Conservation (phyloP, 1,140 invertebrate genomes). For the Gryon sp. region DNA sequence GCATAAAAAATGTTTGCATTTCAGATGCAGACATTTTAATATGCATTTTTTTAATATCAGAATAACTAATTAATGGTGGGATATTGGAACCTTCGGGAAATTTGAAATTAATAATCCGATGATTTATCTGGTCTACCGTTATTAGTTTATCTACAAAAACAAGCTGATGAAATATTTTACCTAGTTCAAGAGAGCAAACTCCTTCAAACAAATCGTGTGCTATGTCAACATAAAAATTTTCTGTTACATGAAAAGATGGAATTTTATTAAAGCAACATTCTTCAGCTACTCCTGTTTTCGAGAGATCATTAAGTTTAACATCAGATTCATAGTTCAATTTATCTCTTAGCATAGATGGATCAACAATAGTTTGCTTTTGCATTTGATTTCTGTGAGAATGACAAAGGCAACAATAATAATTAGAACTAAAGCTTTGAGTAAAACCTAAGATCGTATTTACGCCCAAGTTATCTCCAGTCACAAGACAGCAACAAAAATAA, state of each 20-base stretch:
- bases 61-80: slow-evolving; percentile 6
- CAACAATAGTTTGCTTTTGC: background rate
- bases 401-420: slow-evolving; percentile 28
- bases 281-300: slow-evolving; percentile 11
- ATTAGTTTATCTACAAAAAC: slow-evolving; percentile 11
- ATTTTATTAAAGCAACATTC: slow-evolving; percentile 11
- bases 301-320: background rate
- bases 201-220: slow-evolving; percentile 29
- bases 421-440: slow-evolving; percentile 7
- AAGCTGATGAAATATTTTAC: slow-evolving; percentile 9
- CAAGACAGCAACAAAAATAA: slow-evolving; percentile 16
- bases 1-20: slow-evolving; percentile 18
- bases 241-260: slow-evolving; percentile 13
- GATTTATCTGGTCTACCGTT: slow-evolving; percentile 14
- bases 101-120: slow-evolving; percentile 19
- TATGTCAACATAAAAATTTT: slow-evolving; percentile 15
- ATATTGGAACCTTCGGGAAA: slow-evolving; percentile 13
- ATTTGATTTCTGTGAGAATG: background rate
- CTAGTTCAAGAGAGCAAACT: slow-evolving; percentile 4
- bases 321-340: background rate
- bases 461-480: slow-evolving; percentile 31
- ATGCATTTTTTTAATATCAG: slow-evolving; percentile 20
- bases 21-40: slow-evolving; percentile 34
- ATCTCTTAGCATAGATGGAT: background rate
- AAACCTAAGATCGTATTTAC: slow-evolving; percentile 27